These are phyloP conservation scores for Clusia tigrina DNA, from an alignment of 2,888 invertebrate species.

Conservation along the genomic window DNA sequence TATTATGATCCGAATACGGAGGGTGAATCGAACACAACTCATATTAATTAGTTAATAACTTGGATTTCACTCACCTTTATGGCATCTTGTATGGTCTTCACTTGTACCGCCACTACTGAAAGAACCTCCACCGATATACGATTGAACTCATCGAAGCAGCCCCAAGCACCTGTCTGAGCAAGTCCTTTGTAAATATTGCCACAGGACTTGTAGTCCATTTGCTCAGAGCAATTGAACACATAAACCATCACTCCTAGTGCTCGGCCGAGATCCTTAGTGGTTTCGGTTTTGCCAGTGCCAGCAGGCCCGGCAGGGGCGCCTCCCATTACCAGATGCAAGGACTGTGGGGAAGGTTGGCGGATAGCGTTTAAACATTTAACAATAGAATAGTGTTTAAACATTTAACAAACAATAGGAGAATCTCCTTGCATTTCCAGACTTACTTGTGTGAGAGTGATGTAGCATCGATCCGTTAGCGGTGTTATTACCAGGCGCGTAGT, in stretches of 20 bases:
- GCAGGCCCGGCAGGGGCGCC: conserved; percentile 97
- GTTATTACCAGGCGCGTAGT: conserved; percentile 94
- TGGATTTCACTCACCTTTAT: conserved; percentile 74
- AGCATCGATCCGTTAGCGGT: conserved; percentile 93
- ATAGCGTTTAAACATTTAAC: no score
- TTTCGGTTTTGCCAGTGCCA: conserved; percentile 96
- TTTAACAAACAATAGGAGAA: no score
- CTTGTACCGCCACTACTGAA: conserved; percentile 96
- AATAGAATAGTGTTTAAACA: no score
- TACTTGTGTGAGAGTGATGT: conserved; percentile 91
- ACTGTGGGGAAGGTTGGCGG: no score
- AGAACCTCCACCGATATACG: conserved; percentile 96
- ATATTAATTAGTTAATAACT: not conserved
- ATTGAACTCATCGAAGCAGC: conserved; percentile 98
- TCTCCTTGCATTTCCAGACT: conserved; percentile 25
- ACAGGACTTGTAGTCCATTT: conserved; percentile 97
- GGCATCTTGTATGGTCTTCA: conserved; percentile 86
- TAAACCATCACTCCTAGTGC: conserved; percentile 98
- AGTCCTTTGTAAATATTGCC: conserved; percentile 95
- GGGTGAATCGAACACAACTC: no score
- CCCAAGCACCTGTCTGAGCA: conserved; percentile 95
- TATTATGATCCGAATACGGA: no score
- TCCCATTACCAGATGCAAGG: conserved; percentile 92
- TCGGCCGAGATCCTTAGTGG: conserved; percentile 94
- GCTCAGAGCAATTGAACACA: conserved; percentile 96